Base-by-base conservation (phyloP, 2,888 invertebrate genomes). In the Argyresthia goedartella region DNA sequence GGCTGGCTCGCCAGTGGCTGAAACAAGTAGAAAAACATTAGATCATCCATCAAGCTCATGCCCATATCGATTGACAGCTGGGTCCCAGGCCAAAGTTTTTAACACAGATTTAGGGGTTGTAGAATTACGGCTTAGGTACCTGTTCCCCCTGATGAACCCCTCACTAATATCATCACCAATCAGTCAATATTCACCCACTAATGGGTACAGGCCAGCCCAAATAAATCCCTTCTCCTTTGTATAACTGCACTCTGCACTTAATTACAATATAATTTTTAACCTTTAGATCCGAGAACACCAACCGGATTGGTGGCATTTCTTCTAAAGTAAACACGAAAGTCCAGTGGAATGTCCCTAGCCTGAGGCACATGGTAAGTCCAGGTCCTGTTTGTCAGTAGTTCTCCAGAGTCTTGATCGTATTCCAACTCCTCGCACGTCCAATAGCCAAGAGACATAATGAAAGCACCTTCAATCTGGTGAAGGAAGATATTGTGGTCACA, bases 361-460 rank as follows among this genome's bases (percentile, higher is more conserved):
- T 88, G 88, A 0, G 90, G 89, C 8, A 86, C 78, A 63, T 89
- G 88, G 61, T 90, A 90, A 55, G 80, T 88, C 91, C 91, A 92
- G 25, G 91, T 91, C 52, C 89, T 78, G 61, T 88, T 76, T 14
- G 90, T 90, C 9, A 89, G 67, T 14, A 90, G 65, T 57, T 77
- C 67, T 1, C 90, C 91, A 45, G 88, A 86, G 46, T 71, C 62
- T 11, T 79, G 69, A 59, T 88, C 81, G 59, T 84, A 88, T 13
- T 84, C 70, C 49, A 90, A 60, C 57, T 90, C 82, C 66, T 92
- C 91, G 0, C 72, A 76, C 0, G 89, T 87, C 80, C 88, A 90
- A 59, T 88, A 89, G 3, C 92, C 92, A 15, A 62, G 67, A 60
- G 65, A 89, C 88, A 89, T 88, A 1, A 88, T 66, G 58, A 90